Evolutionary conservation across 2,797 vertebrate genomes (phyloP).

Genomic region (Macropus fuliginosus): DNA sequence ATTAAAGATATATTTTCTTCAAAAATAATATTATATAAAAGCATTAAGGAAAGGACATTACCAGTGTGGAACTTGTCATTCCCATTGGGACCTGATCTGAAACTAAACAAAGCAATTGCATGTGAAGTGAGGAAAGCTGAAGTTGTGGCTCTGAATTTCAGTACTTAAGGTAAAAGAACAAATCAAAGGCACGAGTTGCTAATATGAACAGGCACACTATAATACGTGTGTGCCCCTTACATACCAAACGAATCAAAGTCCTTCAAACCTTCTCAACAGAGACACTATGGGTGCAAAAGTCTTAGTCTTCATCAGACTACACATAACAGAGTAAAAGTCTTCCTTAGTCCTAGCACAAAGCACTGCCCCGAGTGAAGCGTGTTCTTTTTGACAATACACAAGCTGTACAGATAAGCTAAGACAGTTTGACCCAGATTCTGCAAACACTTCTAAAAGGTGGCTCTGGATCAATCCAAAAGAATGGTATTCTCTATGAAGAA

Average conservation of each 20-base stretch:
- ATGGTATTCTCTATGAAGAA: background rate
- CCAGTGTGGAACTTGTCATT: constrained; percentile 9
- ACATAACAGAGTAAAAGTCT: background rate
- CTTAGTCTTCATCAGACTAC: background rate
- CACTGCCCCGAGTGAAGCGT: background rate
- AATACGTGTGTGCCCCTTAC: background rate
- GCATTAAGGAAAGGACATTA: background rate
- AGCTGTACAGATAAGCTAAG: background rate
- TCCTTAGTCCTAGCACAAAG: background rate
- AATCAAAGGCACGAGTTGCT: constrained; percentile 21
- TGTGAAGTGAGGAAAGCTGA: background rate
- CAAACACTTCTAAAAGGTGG: background rate
- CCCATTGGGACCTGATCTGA: background rate
- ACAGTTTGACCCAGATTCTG: background rate
- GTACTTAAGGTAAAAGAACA: constrained; percentile 20
- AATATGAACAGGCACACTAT: background rate
- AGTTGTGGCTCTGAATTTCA: background rate
- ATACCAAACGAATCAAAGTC: constrained; percentile 1
- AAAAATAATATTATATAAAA: background rate
- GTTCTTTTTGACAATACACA: background rate
- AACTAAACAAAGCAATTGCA: constrained; percentile 42
- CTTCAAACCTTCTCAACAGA: constrained; percentile 31
- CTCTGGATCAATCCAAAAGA: background rate
- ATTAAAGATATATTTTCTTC: constrained; percentile 6
- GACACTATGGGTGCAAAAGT: background rate